Base-by-base conservation (phyloP, 2,113 vertebrate species). In the Tupaia tana region DNA sequence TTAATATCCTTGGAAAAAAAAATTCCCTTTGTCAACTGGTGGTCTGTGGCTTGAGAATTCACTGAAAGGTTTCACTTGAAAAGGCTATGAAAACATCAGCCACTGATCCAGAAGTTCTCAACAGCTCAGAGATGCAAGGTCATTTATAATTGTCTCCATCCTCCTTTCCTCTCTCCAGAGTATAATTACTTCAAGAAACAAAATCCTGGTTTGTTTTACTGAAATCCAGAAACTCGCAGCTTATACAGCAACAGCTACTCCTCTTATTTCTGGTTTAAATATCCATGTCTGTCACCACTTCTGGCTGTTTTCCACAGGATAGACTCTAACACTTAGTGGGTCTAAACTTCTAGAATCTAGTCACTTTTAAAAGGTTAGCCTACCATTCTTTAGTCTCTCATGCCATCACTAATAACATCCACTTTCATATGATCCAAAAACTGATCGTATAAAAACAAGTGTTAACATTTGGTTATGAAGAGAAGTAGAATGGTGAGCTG, bases 131-230 rank as follows among this genome's bases (percentile, higher is more conserved):
- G 95, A 98, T 97, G 96, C 97, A 93, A 98, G 98, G 98, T 98
- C 98, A 98, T 88, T 98, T 97, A 96, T 98, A 98, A 98, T 98
- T 98, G 98, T 98, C 98, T 98, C 98, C 98, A 98, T 98, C 98
- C 97, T 98, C 98, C 98, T 98, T 96, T 98, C 97, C 96, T 96
- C 97, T 97, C 98, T 98, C 98, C 94, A 98, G 98, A 98, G 98
- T 97, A 98, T 98, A 98, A 98, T 98, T 98, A 98, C 96, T 98
- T 98, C 98, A 98, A 98, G 98, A 98, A 98, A 98, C 97, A 98
- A 98, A 98, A 98, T 97, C 97, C 97, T 98, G 97, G 98, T 98
- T 99, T 99, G 98, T 98, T 98, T 98, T 98, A 98, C 98, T 97
- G 97, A 98, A 98, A 98, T 98, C 95, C 97, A 98, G 97, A 98